A percentile compares a stretch with the other conserved stretches of the same genome.
Conservation (phyloP, 2,113 vertebrate species). For the Chunga burmeisteri region DNA sequence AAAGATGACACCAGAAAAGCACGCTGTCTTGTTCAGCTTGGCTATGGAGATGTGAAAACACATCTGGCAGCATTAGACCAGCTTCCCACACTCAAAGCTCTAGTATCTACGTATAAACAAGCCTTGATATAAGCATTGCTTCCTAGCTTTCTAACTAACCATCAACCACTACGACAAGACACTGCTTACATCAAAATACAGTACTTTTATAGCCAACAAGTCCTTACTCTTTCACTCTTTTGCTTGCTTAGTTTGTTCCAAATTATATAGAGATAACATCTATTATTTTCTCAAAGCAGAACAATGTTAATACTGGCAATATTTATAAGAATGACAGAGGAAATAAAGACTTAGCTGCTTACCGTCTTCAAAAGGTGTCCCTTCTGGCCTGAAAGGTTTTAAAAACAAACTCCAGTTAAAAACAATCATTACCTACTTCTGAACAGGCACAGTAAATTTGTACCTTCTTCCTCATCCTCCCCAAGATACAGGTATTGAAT, state of each 20-base stretch:
- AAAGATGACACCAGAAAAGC: background rate
- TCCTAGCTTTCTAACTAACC: background rate
- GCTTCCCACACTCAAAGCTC: background rate
- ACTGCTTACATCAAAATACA: background rate
- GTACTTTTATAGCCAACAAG: background rate
- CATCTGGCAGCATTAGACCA: background rate
- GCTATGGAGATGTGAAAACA: background rate
- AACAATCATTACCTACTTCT: background rate
- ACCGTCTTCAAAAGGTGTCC: conserved; percentile 99
- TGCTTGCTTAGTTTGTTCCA: background rate
- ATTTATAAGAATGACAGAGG: background rate
- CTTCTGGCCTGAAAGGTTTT: conserved; percentile 87
- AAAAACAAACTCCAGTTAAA: conserved; percentile 62
- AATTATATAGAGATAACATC: background rate
- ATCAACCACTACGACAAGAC: background rate
- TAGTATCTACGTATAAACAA: background rate
- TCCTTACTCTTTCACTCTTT: background rate
- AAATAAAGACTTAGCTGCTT: conserved; percentile 62
- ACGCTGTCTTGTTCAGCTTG: background rate
- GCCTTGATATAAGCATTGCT: background rate
- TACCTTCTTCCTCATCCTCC: background rate
- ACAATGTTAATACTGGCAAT: background rate
- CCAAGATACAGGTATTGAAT: background rate
- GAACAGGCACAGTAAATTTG: background rate
- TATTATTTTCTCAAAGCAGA: background rate